Conservation (phyloP, 2,113 vertebrate species). For the Prionailurus bengalensis region DNA sequence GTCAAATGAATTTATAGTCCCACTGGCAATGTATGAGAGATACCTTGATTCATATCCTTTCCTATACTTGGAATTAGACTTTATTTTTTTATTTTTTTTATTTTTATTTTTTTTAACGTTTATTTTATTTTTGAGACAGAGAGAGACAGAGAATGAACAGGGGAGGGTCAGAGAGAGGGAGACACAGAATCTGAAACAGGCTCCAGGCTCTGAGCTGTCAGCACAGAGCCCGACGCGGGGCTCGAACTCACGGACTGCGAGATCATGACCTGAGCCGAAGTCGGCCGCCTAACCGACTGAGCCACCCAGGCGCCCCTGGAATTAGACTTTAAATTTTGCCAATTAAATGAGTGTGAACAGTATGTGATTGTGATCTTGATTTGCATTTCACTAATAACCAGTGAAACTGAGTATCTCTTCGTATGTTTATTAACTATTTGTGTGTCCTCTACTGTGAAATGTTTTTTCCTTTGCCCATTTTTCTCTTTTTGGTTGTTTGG, state of each 20-base stretch:
- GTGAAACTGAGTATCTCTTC: neutral
- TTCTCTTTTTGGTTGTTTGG: neutral
- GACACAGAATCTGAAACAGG: no score
- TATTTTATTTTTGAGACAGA: no score
- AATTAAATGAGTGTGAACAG: neutral
- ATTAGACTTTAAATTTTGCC: neutral
- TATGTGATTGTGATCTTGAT: neutral
- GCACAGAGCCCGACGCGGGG: no score
- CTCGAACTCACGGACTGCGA: no score
- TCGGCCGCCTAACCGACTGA: no score
- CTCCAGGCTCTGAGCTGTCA: no score
- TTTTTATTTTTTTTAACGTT: no score
- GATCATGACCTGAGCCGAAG: no score
- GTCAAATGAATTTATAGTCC: neutral
- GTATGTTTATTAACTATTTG: neutral
- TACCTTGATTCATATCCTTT: neutral
- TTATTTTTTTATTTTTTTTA: neutral
- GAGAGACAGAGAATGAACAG: no score
- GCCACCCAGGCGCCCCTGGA: neutral
- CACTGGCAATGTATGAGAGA: neutral
- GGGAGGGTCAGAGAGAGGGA: no score
- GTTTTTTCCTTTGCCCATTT: neutral
- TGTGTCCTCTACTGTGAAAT: neutral
- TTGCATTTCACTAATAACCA: neutral
- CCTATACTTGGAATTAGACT: neutral